Evolutionary conservation across 2,888 invertebrate species (phyloP), one percentile per base, ranked within the genome.

Genomic region (Caprella mutica): DNA sequence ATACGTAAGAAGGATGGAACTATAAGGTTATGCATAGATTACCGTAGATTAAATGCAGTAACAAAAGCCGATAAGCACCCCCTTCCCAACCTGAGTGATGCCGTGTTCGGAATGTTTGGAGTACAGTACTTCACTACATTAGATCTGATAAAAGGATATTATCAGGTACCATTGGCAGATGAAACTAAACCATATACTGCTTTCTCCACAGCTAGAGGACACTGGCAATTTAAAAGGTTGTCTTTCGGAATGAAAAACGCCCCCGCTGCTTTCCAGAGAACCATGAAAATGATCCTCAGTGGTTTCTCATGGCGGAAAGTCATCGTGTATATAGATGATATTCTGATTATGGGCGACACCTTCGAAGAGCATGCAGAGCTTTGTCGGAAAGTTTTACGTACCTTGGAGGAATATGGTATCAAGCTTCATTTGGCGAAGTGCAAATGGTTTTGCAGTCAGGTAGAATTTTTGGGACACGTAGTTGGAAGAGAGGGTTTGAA

Each of bases 151-250:
- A 23, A 43, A 3, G 43, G 24, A 8, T 19, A 24, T 5, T 43
- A 43, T n/a, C 43, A 43, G 43, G 12, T 43, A 9, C 24, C 29
- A 30, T 19, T 48, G 30, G 30, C 29, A 9, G 30, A 48, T 9
- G 12, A 6, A 1, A 48, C 19, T 17, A 48, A 48, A 5, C 24
- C 29, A 29, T 48, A 29, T n/a, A 48, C 48, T n/a, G 48, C 48
- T 5, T 48, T 48, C 33, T 48, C 48, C 3, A 48, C 48, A n/a
- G 48, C 19, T 21, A 30, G 30, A 21, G 17, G 19, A 1, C 48
- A 48, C 3, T 48, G 27, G 27, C 48, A 48, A 14, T 48, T 27
- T 27, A 48, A 48, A 26, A 27, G 48, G 14, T 30, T 48, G 30
- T 30, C 48, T 8, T 29, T 48, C 19, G 48, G 30, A 21, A 21